Percentiles rank a stretch among this genome's conserved stretches.
phyloP scores from a whole-genome alignment of 1,140 invertebrate species.

The Scaptodrosophila lebanonensis region DNA sequence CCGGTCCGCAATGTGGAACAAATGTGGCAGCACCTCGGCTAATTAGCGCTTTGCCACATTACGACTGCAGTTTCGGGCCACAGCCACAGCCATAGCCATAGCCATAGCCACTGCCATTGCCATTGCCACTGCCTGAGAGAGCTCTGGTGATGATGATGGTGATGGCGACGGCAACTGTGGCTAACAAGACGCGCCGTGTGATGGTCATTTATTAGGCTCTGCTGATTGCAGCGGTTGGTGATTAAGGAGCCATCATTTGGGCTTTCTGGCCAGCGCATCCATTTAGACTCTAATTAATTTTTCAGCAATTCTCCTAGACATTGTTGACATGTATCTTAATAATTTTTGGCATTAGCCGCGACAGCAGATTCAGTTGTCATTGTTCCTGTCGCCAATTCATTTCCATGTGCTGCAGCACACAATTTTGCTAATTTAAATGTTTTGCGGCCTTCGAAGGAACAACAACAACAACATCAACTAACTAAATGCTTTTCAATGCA shows the following conservation, averaged over 20 bases:
- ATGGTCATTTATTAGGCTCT: slow-evolving; percentile 52
- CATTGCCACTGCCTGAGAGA: too few relatives aligned
- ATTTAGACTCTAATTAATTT: slow-evolving; percentile 62
- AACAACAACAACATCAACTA: slow-evolving; percentile 1
- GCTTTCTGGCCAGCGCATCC: slow-evolving; percentile 35
- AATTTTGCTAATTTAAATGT: slow-evolving; percentile 63
- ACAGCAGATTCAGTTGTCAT: slow-evolving; percentile 12
- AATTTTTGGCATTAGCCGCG: slow-evolving; percentile 57
- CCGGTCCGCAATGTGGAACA: slow-evolving; percentile 40
- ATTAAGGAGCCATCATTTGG: slow-evolving; percentile 29
- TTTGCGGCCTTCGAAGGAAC: slow-evolving; percentile 39
- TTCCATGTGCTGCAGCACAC: too few relatives aligned
- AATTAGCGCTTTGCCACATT: slow-evolving; percentile 65
- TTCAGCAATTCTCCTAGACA: slow-evolving; percentile 27
- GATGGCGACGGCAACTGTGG: slow-evolving; percentile 7
- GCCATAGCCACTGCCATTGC: too few relatives aligned
- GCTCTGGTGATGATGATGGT: too few relatives aligned
- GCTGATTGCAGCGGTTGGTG: slow-evolving; percentile 12
- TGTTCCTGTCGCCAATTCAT: too few relatives aligned
- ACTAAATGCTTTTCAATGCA: not conserved
- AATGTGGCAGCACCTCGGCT: slow-evolving; percentile 54
- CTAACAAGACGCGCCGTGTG: slow-evolving; percentile 21
- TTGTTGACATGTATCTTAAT: slow-evolving; percentile 59
- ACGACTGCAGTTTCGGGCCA: too few relatives aligned
- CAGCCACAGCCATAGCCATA: too few relatives aligned